Evolutionary conservation across 1,140 invertebrate species (phyloP), one percentile per base, ranked within the genome.

Genomic region (Calliphora vicina): DNA sequence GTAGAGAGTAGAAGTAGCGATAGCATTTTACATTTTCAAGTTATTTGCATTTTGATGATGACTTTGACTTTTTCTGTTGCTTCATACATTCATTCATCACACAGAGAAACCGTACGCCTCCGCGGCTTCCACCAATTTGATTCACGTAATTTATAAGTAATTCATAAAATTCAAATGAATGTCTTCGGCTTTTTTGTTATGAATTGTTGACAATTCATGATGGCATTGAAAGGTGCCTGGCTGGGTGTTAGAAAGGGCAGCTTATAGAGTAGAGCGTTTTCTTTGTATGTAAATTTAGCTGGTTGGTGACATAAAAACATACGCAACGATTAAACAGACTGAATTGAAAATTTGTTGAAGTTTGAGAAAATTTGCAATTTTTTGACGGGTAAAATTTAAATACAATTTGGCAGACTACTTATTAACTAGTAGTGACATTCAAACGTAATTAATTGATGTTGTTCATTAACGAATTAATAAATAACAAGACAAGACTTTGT

Each of bases 1-100:
- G 35, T 29, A 29, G 29, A 29, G n/a, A 29, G 29, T 29, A 29
- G 29, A 3, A 29, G 29, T 29, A 29, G 8, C 8, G 8, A 8
- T 35, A 35, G 35, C 35, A 35, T 50, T 50, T 50, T 50, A 50
- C 45, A 50, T 17, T 50, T 25, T 25, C 9, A 25, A 67, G 35
- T 78, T 78, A 78, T 78, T 78, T 78, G 74, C 74, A 78, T 78
- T 78, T 78, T 78, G 74, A 78, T 78, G 74, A 43, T 78, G 74
- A 78, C 74, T 78, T 78, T 78, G 74, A 20, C 35, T 78, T 78
- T 78, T 43, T 42, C 35, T 26, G 9, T 78, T 45, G 74, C 29
- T 78, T 42, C 45, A 35, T 74, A 27, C 72, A 74, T 29, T 74
- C 72, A 35, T 26, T n/a, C n/a, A n/a, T n/a, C n/a, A n/a, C 27